phyloP scores from a whole-genome alignment of 2,797 vertebrate genomes.

The Apodemus agrarius region DNA sequence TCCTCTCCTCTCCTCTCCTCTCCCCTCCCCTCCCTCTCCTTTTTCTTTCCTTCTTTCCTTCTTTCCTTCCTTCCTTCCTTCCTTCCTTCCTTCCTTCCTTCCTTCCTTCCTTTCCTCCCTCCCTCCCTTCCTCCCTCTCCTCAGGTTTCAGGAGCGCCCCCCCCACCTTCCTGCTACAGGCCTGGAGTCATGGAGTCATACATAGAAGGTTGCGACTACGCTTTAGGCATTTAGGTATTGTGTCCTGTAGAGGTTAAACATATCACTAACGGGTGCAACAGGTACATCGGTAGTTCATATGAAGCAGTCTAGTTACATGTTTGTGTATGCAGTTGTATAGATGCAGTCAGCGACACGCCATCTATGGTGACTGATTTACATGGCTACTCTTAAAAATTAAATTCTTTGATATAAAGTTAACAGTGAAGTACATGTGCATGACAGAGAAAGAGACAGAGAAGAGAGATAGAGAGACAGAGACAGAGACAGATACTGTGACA shows the following conservation, averaged over 20 bases:
- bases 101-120: too few species aligned
- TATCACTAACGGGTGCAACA: neutral
- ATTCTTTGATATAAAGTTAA: neutral
- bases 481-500: too few species aligned
- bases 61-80: too few species aligned
- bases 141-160: too few species aligned
- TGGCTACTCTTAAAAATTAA: neutral
- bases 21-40: too few species aligned
- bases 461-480: too few species aligned
- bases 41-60: too few species aligned
- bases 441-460: too few species aligned
- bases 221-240: neutral
- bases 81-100: too few species aligned
- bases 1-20: too few species aligned
- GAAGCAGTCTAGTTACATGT: neutral
- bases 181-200: constrained; percentile 23
- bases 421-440: neutral
- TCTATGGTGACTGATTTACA: neutral
- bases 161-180: neutral
- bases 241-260: neutral
- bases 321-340: neutral
- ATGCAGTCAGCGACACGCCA: neutral
- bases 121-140: neutral
- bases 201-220: neutral
- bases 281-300: constrained; percentile 29